phyloP scores from a whole-genome alignment of 2,888 invertebrate species.

The Ametastegia equiseti region DNA sequence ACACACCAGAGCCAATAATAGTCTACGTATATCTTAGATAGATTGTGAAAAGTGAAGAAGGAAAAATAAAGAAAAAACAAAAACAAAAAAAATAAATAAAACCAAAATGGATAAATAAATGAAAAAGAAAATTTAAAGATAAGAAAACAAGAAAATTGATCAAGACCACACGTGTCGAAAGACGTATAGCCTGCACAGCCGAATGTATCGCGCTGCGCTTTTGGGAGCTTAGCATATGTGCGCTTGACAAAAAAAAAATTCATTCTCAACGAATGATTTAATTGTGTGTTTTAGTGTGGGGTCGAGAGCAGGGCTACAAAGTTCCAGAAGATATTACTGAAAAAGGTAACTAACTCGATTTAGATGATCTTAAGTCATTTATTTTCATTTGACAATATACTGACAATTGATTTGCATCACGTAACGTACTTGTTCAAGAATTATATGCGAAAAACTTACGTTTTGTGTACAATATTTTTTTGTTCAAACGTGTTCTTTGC shows the following conservation, averaged over 20 bases:
- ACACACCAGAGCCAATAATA: slow-evolving; percentile 28
- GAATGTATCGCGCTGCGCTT: no score
- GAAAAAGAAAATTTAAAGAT: not conserved
- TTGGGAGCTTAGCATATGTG: not conserved
- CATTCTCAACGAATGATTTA: slow-evolving; percentile 11
- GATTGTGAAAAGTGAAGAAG: not conserved
- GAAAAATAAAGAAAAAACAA: not conserved
- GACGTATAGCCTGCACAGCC: not conserved
- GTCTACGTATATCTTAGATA: not conserved
- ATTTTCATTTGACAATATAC: no score
- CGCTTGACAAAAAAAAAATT: not conserved
- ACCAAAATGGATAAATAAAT: not conserved
- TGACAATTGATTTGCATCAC: not conserved
- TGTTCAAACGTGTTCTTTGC: not conserved
- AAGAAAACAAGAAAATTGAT: not conserved
- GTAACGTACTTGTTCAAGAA: not conserved
- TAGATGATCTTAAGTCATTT: not conserved
- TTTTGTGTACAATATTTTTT: not conserved
- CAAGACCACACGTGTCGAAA: slow-evolving; percentile 38
- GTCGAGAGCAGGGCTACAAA: slow-evolving; percentile 79
- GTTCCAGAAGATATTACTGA: slow-evolving; percentile 84
- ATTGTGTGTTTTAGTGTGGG: slow-evolving; percentile 78
- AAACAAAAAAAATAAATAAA: not conserved
- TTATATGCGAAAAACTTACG: not conserved
- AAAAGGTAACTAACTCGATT: slow-evolving; percentile 75